Evolutionary conservation across 2,888 invertebrate species (phyloP).

Genomic region (Myathropa florea): DNA sequence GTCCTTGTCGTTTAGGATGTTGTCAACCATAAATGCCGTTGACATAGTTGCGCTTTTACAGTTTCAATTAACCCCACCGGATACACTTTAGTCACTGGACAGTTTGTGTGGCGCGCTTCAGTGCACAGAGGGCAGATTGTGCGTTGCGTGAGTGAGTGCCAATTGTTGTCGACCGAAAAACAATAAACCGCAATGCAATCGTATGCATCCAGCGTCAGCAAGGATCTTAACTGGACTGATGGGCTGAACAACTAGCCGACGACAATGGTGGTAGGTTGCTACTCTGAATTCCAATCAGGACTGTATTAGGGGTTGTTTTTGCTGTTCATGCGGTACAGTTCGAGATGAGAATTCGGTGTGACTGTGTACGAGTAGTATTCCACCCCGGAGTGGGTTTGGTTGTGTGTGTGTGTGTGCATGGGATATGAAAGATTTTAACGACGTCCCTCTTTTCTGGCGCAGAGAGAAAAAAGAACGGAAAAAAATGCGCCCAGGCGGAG

Average conservation of each 20-base stretch:
- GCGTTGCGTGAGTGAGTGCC: background rate
- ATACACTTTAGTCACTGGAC: conserved; percentile 11
- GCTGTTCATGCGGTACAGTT: conserved; percentile 41
- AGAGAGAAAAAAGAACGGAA: conserved; percentile 10
- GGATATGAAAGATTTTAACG: conserved; percentile 53
- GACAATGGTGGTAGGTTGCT: conserved; percentile 58
- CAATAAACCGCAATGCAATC: conserved; percentile 38
- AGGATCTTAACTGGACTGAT: conserved; percentile 66
- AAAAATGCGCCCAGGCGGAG: conserved; percentile 3
- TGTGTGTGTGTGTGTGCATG: conserved; percentile 2
- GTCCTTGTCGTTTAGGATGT: conserved; percentile 78
- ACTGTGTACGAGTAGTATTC: background rate
- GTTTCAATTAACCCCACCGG: conserved; percentile 11
- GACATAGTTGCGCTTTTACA: conserved; percentile 75
- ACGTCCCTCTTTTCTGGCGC: conserved; percentile 62
- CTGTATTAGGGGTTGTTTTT: conserved; percentile 27
- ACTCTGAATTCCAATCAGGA: conserved; percentile 58
- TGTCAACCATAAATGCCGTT: conserved; percentile 80
- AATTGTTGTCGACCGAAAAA: conserved; percentile 30
- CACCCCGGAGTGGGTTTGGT: conserved; percentile 17
- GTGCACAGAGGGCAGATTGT: too few species aligned
- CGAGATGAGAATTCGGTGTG: conserved; percentile 31
- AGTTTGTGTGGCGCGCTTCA: background rate
- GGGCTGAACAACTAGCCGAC: conserved; percentile 57
- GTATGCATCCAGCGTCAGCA: conserved; percentile 55